Evolutionary conservation across 2,797 vertebrate species (phyloP), one percentile per base, ranked within the genome.

Genomic region (Heliangelus exortis): DNA sequence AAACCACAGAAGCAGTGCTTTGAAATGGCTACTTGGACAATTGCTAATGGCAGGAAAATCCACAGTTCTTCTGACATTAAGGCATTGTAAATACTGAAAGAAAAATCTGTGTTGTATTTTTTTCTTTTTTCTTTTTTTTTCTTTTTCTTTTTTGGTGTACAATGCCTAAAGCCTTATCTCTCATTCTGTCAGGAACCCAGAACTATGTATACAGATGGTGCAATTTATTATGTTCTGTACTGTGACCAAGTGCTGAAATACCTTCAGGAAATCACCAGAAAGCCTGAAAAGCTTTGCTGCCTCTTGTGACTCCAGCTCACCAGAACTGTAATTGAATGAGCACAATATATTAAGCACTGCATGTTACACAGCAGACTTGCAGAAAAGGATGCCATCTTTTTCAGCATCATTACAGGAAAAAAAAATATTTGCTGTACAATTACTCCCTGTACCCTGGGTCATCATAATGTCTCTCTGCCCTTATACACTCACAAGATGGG

Each of bases 231-330:
- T 95, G 58, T 94, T 92, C 93, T 92, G 74, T 92, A 80, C 89
- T 83, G 75, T 78, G 93, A 96, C 79, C 92, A 96, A 97, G 94
- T 95, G 92, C 92, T 94, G 91, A 96, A 94, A 96, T 97, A 93
- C 93, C 96, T 96, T 93, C 93, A 94, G 96, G 95, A 97, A 96
- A 95, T 96, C 94, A 93, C 87, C 95, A 91, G 55, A 39, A 47
- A 96, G 84, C 96, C 93, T 90, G 95, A 94, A 96, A 96, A 95
- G 82, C 95, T 87, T 86, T 95, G 61, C 93, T 68, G 65, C 91
- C 76, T 90, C 93, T 94, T 92, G 84, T 76, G 91, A 93, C 86
- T 96, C 75, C 78, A 73, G 94, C 85, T 90, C 89, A 95, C 94
- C 94, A 94, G 89, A 95, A 87, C 89, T 90, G 19, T 96, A 96